Evolutionary conservation across 2,113 vertebrate species (phyloP), one percentile per base, ranked within the genome.

Genomic region (Ophthalmolycus amberensis): DNA sequence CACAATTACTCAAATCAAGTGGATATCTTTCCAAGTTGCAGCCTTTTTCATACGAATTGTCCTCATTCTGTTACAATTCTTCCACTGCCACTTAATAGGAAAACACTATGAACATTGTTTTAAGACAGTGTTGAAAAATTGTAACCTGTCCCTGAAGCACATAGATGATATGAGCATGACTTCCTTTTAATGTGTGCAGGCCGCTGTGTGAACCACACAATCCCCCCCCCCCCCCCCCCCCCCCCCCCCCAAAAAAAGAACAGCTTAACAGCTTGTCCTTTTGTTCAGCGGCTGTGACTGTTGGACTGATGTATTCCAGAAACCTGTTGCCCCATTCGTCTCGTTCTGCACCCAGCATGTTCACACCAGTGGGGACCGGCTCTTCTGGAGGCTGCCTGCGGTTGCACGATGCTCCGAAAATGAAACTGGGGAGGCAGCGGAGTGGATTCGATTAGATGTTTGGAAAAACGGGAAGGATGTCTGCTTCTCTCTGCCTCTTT

Each of bases 361-460:
- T 89, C 77, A 60, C 77, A 73, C 66, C 79, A 59, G 75, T 59
- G 48, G 69, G 71, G 81, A 77, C 2, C 44, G 38, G 46, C 11
- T 78, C 79, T 90, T 91, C 82, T 69, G 66, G 76, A 78, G 85
- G 70, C 66, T 58, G 76, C 52, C 34, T 75, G 5, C 83, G 77
- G 88, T 84, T 80, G 86, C 75, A 80, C 91, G 89, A 85, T 77
- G 73, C 79, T 77, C 71, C 77, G 82, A 73, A 92, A 90, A 91
- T 90, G 60, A 90, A 91, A 89, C 3, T 54, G 84, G 63, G 50
- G 65, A 83, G 67, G 80, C 75, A 54, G 40, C 52, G 15, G 44
- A 48, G 16, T n/a, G 59, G 71, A 91, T 90, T 80, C 6, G 80
- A 90, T 92, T 90, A 86, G 58, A 77, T 63, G 54, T 44, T 38